These are phyloP conservation scores for Sarcophilus harrisii DNA, from an alignment of 2,797 vertebrate species.

Conservation along the genomic window DNA sequence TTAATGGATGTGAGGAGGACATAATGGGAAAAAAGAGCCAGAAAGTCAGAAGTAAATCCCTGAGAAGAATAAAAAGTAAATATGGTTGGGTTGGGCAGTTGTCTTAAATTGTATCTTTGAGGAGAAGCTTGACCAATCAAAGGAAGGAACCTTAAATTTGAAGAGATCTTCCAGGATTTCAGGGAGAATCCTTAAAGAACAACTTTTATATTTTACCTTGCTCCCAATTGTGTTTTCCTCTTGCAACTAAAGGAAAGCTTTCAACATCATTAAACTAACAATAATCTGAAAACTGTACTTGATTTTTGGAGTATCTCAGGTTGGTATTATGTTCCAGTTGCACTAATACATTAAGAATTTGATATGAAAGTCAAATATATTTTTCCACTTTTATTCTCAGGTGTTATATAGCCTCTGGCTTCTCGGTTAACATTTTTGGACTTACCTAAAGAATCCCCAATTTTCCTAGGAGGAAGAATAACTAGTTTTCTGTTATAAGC, in stretches of 20 bases:
- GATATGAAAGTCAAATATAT: not conserved
- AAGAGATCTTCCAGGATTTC: not conserved
- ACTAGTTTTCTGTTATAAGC: slow-evolving; percentile 4
- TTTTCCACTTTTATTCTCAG: slow-evolving; percentile 23
- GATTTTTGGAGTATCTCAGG: not conserved
- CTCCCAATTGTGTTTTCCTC: slow-evolving; percentile 27
- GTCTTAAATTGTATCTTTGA: not conserved
- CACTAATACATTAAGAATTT: not conserved
- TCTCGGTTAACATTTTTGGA: not conserved
- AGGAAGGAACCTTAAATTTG: not conserved
- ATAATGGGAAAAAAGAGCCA: not conserved
- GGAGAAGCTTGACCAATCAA: not conserved
- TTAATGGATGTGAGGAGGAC: not conserved
- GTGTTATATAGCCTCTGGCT: not conserved
- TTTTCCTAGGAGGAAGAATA: slow-evolving; percentile 22
- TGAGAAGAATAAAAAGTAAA: not conserved
- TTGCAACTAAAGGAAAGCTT: slow-evolving; percentile 18
- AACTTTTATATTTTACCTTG: not conserved
- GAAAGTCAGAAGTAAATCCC: not conserved
- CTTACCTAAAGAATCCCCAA: not conserved
- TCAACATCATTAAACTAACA: slow-evolving; percentile 14
- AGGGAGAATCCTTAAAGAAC: not conserved
- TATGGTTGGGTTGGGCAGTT: not conserved
- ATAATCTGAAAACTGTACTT: slow-evolving; percentile 9
- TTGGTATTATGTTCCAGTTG: not conserved